Percentiles rank a stretch among this genome's conserved stretches.
Conservation (phyloP, 2,888 invertebrate genomes). For the Epinotia brunnichana region DNA sequence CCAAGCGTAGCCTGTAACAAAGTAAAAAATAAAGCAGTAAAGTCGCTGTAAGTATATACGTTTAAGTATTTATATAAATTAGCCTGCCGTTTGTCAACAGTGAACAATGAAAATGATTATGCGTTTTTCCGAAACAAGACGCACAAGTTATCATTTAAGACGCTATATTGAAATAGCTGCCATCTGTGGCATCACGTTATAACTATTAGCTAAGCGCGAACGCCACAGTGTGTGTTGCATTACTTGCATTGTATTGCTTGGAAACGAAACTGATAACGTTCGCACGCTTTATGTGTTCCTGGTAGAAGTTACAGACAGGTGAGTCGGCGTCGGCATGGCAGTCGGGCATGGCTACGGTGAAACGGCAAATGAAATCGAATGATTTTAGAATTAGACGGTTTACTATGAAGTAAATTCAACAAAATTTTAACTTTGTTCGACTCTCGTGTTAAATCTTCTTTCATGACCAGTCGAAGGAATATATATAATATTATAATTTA, state of each 20-base stretch:
- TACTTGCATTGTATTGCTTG: neutral
- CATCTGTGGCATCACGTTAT: neutral
- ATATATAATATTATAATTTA: no score
- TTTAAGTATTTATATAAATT: neutral
- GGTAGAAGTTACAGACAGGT: constrained; percentile 13
- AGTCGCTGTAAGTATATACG: neutral
- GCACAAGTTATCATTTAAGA: neutral
- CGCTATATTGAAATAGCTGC: neutral
- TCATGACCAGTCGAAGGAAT: no score
- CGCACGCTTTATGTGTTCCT: constrained; percentile 11
- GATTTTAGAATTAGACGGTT: neutral
- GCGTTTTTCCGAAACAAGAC: neutral
- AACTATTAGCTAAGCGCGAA: neutral
- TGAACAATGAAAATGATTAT: neutral
- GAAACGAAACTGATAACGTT: neutral
- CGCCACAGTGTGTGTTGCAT: neutral
- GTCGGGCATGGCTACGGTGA: neutral
- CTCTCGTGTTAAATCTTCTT: no score
- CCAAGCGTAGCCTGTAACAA: constrained; percentile 83
- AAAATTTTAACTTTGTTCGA: no score
- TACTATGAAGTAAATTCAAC: no score
- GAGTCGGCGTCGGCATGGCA: constrained; percentile 16
- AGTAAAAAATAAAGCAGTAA: neutral
- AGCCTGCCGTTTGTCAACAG: neutral
- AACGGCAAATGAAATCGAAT: neutral